phyloP scores from a whole-genome alignment of 2,888 invertebrate species.

The Pyrrhia umbra region DNA sequence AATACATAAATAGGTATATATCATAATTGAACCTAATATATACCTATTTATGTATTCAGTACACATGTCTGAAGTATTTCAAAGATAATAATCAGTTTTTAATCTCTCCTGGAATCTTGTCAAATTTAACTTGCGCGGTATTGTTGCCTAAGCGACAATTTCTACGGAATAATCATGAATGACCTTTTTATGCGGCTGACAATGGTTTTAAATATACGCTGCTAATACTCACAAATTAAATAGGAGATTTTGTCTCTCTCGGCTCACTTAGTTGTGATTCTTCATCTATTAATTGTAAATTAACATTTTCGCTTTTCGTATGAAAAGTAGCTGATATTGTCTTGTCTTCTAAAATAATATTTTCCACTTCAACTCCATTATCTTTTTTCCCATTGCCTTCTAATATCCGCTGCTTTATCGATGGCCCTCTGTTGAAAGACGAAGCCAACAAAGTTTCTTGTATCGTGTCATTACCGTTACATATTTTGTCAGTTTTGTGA shows the following conservation, averaged over 20 bases:
- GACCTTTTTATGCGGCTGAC: background rate
- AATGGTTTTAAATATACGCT: background rate
- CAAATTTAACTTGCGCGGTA: no score
- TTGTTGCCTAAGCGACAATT: no score
- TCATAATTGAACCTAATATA: no score
- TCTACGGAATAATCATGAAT: no score
- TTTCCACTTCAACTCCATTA: conserved; percentile 90
- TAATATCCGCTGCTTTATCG: conserved; percentile 79
- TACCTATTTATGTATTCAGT: no score
- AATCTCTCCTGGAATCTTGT: no score
- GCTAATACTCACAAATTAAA: conserved; percentile 77
- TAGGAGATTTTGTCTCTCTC: conserved; percentile 74
- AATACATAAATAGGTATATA: no score
- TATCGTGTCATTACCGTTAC: conserved; percentile 94
- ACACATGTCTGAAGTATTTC: no score
- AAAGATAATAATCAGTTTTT: no score
- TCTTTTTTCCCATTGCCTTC: conserved; percentile 85
- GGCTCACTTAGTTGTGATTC: conserved; percentile 81
- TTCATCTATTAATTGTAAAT: conserved; percentile 84
- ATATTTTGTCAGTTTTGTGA: conserved; percentile 91
- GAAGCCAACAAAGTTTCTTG: conserved; percentile 92
- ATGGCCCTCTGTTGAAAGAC: conserved; percentile 89
- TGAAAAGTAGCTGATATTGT: conserved; percentile 79
- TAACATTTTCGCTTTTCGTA: conserved; percentile 80
- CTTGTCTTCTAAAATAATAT: conserved; percentile 88